phyloP scores from a whole-genome alignment of 2,888 invertebrate genomes.

The Cheilosia soror region DNA sequence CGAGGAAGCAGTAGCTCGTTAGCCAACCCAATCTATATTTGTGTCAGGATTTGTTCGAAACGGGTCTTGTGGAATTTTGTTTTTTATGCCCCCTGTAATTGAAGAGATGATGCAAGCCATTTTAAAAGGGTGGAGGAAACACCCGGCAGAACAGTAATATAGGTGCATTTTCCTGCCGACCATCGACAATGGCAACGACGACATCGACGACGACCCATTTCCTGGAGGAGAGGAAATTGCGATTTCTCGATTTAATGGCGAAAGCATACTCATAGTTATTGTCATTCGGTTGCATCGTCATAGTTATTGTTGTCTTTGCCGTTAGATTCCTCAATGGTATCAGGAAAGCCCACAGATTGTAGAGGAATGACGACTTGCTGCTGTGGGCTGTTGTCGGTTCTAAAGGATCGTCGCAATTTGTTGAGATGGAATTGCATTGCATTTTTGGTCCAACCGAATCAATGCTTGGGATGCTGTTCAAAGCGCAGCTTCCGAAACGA shows the following conservation, averaged over 20 bases:
- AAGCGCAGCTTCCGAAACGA: conserved; percentile 9
- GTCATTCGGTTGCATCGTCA: conserved; percentile 49
- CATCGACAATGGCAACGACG: conserved; percentile 20
- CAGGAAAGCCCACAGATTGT: conserved; percentile 18
- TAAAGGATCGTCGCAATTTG: conserved; percentile 43
- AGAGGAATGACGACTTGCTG: conserved; percentile 25
- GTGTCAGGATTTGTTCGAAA: conserved; percentile 55
- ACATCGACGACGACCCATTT: conserved; percentile 58
- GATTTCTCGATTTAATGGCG: conserved; percentile 72
- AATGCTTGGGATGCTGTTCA: conserved; percentile 12
- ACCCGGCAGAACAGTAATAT: background rate
- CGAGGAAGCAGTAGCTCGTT: conserved; percentile 33
- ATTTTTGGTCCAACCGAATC: conserved; percentile 15
- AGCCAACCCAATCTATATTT: conserved; percentile 59
- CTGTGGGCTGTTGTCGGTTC: conserved; percentile 12
- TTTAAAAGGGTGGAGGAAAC: background rate
- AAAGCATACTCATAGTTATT: conserved; percentile 68
- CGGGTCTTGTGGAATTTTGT: background rate
- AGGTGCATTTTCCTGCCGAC: conserved; percentile 2
- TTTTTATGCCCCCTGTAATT: background rate
- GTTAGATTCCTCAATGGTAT: conserved; percentile 21
- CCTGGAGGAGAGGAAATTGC: conserved; percentile 70
- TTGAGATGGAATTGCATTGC: conserved; percentile 47
- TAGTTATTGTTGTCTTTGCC: conserved; percentile 26
- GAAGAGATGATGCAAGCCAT: conserved; percentile 6